Evolutionary conservation across 2,797 vertebrate genomes (phyloP).

Genomic region (Gastrophryne carolinensis): DNA sequence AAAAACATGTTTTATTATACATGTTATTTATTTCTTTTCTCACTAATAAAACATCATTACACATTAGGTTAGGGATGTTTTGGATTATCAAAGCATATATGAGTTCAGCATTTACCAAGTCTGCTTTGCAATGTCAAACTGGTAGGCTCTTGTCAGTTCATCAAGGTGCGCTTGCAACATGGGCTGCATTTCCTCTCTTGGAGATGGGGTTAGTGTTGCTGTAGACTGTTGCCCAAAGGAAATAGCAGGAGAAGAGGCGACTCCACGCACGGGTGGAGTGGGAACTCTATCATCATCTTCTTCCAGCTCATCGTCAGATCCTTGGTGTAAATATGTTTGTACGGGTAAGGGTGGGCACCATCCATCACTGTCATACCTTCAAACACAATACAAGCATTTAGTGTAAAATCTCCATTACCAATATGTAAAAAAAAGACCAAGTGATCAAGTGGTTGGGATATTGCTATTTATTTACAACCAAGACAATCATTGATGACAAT

Average conservation of each 20-base stretch:
- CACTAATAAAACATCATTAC: too few species aligned
- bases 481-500: too few species aligned
- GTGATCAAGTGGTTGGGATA: too few species aligned
- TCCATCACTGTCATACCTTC: constrained; percentile 92
- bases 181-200: constrained; percentile 93
- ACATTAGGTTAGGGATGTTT: too few species aligned
- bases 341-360: constrained; percentile 95
- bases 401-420: too few species aligned
- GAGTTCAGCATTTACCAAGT: constrained; percentile 90
- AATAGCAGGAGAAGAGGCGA: constrained; percentile 93
- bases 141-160: constrained; percentile 92
- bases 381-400: background rate
- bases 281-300: constrained; percentile 96
- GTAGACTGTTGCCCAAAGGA: constrained; percentile 98
- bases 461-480: too few species aligned
- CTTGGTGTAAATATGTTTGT: constrained; percentile 96
- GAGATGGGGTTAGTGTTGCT: constrained; percentile 95
- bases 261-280: constrained; percentile 91
- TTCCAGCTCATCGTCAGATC: constrained; percentile 96
- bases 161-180: constrained; percentile 97
- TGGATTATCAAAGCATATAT: too few species aligned
- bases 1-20: too few species aligned
- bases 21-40: too few species aligned
- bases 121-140: constrained; percentile 95
- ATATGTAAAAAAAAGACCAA: too few species aligned